Base-by-base conservation (phyloP, 1,140 invertebrate genomes). In the Drosophila busckii region DNA sequence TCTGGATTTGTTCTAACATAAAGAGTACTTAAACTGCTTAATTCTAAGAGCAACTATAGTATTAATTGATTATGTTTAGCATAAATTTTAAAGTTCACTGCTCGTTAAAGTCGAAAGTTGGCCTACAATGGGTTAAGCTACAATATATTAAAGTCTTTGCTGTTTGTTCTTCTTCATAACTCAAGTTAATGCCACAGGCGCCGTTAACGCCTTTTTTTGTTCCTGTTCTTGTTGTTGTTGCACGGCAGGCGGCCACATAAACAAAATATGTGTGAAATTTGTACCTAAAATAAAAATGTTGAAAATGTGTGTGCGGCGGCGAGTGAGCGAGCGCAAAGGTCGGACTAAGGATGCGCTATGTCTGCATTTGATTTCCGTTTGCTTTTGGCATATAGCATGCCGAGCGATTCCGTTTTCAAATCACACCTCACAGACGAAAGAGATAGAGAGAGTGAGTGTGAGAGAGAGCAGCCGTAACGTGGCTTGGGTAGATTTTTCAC, bases 241-340 rank as follows among this genome's bases (percentile, higher is more conserved):
- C 68, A 58, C 73, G 49, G 48, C 71, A 52, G 67, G 71, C 48
- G 56, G 71, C 42, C 66, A 35, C 62, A 68, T 59, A 73, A 78
- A 80, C 68, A 78, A 78, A 80, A 60, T n/a, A n/a, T 60, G 71
- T 80, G 73, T 80, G 68, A 78, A 78, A 78, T 78, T 78, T 71
- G 41, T 78, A 80, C 71, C 73, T 78, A 78, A 78, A 78, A 80
- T 78, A 78, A 78, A 80, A 78, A 64, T 71, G 71, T 66, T 19
- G 67, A 40, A 59, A 69, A 73, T 70, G 60, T 56, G 34, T 46
- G 53, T 29, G 20, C 31, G 17, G 15, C n/a, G 28, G 28, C 13
- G 28, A 15, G 12, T 23, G 7, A 37, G 34, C 17, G 15, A 9
- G 19, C 23, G 42, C 42, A 15, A 4, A 32, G 28, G n/a, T n/a